phyloP scores from a whole-genome alignment of 2,113 vertebrate genomes.

The Podarcis muralis region DNA sequence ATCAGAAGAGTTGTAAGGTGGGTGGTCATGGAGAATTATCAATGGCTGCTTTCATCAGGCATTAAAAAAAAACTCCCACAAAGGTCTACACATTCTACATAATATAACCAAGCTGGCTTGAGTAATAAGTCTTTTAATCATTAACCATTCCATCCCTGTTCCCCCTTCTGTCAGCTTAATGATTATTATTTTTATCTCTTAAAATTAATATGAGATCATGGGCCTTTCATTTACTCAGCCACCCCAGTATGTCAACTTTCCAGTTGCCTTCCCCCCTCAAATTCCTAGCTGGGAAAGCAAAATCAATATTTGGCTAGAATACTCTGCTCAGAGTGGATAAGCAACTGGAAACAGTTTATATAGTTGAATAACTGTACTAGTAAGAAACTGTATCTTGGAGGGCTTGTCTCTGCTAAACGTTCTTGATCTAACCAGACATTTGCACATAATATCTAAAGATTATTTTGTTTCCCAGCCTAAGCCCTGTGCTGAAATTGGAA shows the following conservation, averaged over 20 bases:
- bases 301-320: conserved; percentile 29
- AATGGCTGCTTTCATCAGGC: not conserved
- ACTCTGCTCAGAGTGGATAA: conserved; percentile 15
- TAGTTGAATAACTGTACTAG: conserved; percentile 50
- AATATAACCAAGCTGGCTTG: not conserved
- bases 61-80: not conserved
- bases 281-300: not conserved
- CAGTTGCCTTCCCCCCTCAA: conserved; percentile 28
- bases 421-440: conserved; percentile 6
- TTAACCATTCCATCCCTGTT: not conserved
- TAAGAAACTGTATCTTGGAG: not conserved
- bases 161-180: not conserved
- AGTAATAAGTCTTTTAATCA: not conserved
- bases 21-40: not conserved
- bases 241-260: not conserved
- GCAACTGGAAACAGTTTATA: not conserved
- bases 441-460: conserved; percentile 7
- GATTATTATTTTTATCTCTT: conserved; percentile 7
- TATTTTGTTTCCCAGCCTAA: not conserved
- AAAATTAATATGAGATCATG: conserved; percentile 12
- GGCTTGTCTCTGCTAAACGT: rapidly evolving
- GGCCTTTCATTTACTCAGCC: not conserved
- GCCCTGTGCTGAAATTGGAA: not conserved
- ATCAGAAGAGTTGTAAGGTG: not conserved
- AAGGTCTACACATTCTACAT: not conserved